Percentiles rank a stretch among this genome's conserved stretches.
These are phyloP conservation scores for Larimichthys crocea DNA, from an alignment of 2,113 vertebrate species.

Conservation along the genomic window DNA sequence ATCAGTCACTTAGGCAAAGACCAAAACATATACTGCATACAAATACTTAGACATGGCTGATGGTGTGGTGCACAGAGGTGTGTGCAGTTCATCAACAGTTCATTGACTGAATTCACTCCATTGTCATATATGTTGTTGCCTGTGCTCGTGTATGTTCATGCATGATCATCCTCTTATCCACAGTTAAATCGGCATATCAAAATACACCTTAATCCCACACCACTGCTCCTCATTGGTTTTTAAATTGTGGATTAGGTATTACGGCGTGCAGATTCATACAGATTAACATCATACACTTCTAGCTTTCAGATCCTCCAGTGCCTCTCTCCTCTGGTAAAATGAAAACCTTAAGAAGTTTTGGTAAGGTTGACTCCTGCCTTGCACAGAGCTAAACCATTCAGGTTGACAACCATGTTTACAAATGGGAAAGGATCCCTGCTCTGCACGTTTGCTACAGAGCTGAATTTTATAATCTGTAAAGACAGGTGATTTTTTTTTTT, in stretches of 20 bases:
- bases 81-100: slow-evolving; percentile 14
- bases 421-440: neutral
- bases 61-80: neutral
- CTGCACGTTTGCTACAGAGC: neutral
- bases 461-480: neutral
- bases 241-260: slow-evolving; percentile 33
- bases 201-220: slow-evolving; percentile 34
- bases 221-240: slow-evolving; percentile 1
- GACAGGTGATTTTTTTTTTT: neutral
- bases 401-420: neutral
- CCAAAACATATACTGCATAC: slow-evolving; percentile 7
- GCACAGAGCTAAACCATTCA: neutral
- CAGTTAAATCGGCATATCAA: slow-evolving; percentile 30
- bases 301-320: neutral
- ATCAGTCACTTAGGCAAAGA: slow-evolving; percentile 25
- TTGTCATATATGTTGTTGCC: slow-evolving; percentile 9
- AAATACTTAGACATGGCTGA: neutral
- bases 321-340: neutral
- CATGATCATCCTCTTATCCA: slow-evolving; percentile 25
- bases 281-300: slow-evolving; percentile 14
- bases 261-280: slow-evolving; percentile 31
- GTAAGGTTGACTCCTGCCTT: neutral
- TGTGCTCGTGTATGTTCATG: slow-evolving; percentile 23
- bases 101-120: slow-evolving; percentile 9
- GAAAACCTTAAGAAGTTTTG: neutral